phyloP scores from a whole-genome alignment of 2,888 invertebrate genomes.

The Macrophya annulata region DNA sequence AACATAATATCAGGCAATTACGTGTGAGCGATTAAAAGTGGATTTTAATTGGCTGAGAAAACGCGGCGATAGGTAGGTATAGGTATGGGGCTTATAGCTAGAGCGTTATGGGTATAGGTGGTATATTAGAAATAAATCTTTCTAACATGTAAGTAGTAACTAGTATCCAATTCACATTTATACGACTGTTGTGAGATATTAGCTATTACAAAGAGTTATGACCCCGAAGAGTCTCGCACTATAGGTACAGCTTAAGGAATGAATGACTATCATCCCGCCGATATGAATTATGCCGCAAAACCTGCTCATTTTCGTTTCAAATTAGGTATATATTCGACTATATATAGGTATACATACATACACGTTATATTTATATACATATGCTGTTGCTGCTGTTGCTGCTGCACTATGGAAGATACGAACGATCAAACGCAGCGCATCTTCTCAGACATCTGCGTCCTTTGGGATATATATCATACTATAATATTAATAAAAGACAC shows the following conservation, averaged over 20 bases:
- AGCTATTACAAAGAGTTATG: conserved; percentile 77
- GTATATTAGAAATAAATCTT: conserved; percentile 72
- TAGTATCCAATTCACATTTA: conserved; percentile 77
- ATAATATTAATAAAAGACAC: neutral
- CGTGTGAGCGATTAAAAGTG: conserved; percentile 76
- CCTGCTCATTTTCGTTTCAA: conserved; percentile 62
- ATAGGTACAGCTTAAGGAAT: neutral
- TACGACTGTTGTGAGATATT: conserved; percentile 76
- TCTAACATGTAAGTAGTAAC: conserved; percentile 75
- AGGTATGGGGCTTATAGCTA: neutral
- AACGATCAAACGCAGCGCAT: neutral
- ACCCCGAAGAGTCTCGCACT: conserved; percentile 50
- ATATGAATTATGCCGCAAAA: conserved; percentile 67
- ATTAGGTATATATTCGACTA: conserved; percentile 54
- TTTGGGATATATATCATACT: neutral
- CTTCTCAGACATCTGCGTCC: conserved; percentile 20
- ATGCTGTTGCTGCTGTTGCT: neutral
- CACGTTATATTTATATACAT: neutral
- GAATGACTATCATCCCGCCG: conserved; percentile 66
- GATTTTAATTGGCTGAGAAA: conserved; percentile 74
- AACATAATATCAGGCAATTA: conserved; percentile 73
- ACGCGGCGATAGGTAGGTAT: conserved; percentile 34
- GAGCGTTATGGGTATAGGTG: neutral
- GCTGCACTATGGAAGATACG: neutral
- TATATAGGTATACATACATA: neutral